A percentile compares a stretch with the other conserved stretches of the same genome.
Conservation (phyloP, 1,140 invertebrate species). For the Protaetia brevitarsis region DNA sequence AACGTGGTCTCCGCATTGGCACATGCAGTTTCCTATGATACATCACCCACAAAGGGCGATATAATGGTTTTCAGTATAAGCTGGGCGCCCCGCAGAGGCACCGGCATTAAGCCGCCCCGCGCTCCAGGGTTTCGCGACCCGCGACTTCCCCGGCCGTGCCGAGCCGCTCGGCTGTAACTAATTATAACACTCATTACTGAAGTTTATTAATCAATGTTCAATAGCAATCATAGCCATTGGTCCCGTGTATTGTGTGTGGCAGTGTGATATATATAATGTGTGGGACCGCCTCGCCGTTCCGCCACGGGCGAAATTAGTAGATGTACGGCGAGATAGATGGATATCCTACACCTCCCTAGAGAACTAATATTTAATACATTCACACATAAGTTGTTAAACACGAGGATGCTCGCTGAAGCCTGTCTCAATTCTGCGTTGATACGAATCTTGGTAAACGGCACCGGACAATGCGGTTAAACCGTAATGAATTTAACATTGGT, state of each 20-base stretch:
- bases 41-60: constrained; percentile 27
- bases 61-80: constrained; percentile 33
- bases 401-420: neutral
- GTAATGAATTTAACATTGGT: too few relatives aligned
- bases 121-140: constrained; percentile 32
- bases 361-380: neutral
- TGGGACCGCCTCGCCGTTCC: constrained; percentile 21
- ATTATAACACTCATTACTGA: constrained; percentile 49
- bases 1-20: constrained; percentile 20
- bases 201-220: constrained; percentile 49
- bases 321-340: neutral
- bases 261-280: neutral
- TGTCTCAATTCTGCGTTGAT: neutral
- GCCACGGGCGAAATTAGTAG: neutral
- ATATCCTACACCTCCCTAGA: neutral
- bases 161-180: constrained; percentile 36
- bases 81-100: constrained; percentile 31
- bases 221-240: constrained; percentile 40
- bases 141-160: constrained; percentile 25
- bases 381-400: neutral
- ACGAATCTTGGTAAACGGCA: too few relatives aligned
- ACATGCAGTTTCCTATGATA: constrained; percentile 24
- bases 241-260: constrained; percentile 3
- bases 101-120: constrained; percentile 30
- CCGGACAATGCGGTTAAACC: too few relatives aligned